Base-by-base conservation (phyloP, 2,888 invertebrate genomes). In the Notocelia uddmanniana region DNA sequence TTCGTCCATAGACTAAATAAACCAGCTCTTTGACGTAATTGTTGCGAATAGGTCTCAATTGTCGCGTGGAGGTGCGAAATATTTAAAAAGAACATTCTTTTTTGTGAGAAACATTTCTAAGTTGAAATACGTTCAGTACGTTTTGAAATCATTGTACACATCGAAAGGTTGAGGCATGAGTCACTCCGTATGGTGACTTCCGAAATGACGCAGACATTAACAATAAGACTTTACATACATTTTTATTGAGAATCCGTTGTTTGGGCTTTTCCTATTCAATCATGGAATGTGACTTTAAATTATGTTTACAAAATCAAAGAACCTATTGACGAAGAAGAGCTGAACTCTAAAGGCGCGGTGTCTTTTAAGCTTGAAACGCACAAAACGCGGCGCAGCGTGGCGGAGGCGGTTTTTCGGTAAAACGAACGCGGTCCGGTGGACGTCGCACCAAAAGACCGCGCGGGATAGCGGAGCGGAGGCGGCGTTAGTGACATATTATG, bases 61-160 rank as follows among this genome's bases (percentile, higher is more conserved):
- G 72, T 72, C 62, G 72, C 72, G n/a, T 68, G 13, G 71, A 71
- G 72, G 67, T 68, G 67, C 50, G 48, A 67, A 68, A 50, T 2
- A 3, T 50, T 10, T n/a, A 55, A 55, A 55, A n/a, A n/a, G n/a
- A 64, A 64, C 21, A 37, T 37, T 31, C 8, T 31, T 31, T 31
- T 31, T 5, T 19, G 72, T 72, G 72, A 55, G 62, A 68, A 68
- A 71, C 54, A 31, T 66, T 70, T 58, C 50, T 26, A 9, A 0
- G 6, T 54, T 60, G 11, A 54, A 54, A 37, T 54, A 54, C 52
- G 23, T 50, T 45, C 45, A 6, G 45, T 45, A 21, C 10, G 66
- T 67, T 71, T 66, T 54, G 13, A 54, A 60, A 59, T 52, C n/a
- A 54, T 66, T 66, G 58, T 70, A 52, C 26, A 37, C 55, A 26